A percentile compares a stretch with the other conserved stretches of the same genome.
Evolutionary conservation across 1,140 invertebrate genomes (phyloP).

Genomic region (Bombus affinis): DNA sequence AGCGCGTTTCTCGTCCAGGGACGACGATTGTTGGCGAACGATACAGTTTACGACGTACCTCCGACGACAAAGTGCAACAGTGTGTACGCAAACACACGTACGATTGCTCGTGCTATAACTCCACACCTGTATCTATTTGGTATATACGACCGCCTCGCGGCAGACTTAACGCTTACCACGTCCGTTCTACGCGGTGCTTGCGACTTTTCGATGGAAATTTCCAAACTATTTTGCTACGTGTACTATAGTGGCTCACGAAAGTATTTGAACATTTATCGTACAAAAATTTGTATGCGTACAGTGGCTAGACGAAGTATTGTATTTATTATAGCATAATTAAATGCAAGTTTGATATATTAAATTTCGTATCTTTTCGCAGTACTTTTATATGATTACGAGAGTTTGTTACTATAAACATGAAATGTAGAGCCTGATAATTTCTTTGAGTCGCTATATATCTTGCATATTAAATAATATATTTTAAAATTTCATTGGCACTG

Average conservation of each 20-base stretch:
- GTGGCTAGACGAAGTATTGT: no score
- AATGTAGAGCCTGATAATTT: no score
- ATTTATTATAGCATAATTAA: no score
- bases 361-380: no score
- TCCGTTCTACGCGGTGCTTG: conserved; percentile 3
- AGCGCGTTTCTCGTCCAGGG: conserved; percentile 5
- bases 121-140: conserved; percentile 6
- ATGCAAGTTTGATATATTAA: no score
- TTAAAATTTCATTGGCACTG: neutral
- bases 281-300: no score
- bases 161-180: neutral
- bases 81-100: conserved; percentile 38
- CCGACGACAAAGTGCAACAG: conserved; percentile 22
- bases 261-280: no score
- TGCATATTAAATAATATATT: neutral
- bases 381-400: no score
- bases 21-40: conserved; percentile 55
- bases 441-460: no score
- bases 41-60: conserved; percentile 56
- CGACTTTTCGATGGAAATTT: neutral
- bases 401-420: no score
- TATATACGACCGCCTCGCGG: neutral
- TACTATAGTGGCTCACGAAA: no score
- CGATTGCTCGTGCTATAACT: neutral
- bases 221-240: no score